Conservation (phyloP, 2,113 vertebrate genomes). For the Anarhynchus alexandrinus region DNA sequence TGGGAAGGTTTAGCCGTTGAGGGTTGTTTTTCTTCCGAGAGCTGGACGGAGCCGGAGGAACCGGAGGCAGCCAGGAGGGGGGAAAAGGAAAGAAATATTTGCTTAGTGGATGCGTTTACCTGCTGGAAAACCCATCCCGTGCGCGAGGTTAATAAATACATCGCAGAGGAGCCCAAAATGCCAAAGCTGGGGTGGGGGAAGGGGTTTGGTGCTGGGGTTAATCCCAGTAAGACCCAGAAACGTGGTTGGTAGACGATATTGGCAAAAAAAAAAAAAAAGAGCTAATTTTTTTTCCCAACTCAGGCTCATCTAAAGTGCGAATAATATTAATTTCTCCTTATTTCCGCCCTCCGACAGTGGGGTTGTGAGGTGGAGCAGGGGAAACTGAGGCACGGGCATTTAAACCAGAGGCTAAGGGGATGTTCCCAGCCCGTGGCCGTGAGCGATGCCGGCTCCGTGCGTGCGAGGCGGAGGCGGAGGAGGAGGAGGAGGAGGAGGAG, state of each 20-base stretch:
- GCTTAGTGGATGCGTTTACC: not conserved
- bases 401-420: not conserved
- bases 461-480: not conserved
- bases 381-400: not conserved
- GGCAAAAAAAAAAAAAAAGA: not conserved
- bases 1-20: not conserved
- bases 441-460: fast-evolving
- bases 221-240: not conserved
- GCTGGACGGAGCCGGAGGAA: not conserved
- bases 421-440: fast-evolving
- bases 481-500: not conserved
- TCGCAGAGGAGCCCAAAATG: not conserved
- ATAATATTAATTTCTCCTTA: not conserved
- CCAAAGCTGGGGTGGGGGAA: not conserved
- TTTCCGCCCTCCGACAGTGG: fast-evolving
- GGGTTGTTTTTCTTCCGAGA: not conserved
- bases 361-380: not conserved
- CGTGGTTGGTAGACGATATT: fast-evolving
- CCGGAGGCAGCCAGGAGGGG: not conserved
- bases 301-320: fast-evolving
- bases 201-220: not conserved
- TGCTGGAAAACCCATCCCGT: slow-evolving; percentile 29
- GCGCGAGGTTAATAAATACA: not conserved
- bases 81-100: not conserved
- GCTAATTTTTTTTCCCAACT: not conserved